These are phyloP conservation scores for Poicephalus gulielmi DNA, from an alignment of 2,113 vertebrate species.

Conservation along the genomic window DNA sequence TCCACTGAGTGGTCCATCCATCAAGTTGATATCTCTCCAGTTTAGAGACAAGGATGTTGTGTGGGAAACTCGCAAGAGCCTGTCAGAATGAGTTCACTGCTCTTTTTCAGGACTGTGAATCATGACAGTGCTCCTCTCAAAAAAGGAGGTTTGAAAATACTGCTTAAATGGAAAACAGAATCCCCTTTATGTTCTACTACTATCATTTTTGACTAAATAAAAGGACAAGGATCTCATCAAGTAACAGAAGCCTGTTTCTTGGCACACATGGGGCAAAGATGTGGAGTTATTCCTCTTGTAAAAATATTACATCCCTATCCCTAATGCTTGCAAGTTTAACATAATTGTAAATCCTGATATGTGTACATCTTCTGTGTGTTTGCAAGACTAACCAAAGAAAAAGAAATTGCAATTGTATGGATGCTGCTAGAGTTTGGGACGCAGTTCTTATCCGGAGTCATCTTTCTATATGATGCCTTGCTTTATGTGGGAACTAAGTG, in stretches of 20 bases:
- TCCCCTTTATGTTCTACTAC: background rate
- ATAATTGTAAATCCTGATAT: background rate
- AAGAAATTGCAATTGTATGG: background rate
- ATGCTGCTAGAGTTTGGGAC: background rate
- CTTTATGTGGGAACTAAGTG: background rate
- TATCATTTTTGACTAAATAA: background rate
- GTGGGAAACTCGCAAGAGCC: background rate
- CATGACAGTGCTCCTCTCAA: background rate
- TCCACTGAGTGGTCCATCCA: too few species aligned
- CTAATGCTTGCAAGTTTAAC: background rate
- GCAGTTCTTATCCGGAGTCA: background rate
- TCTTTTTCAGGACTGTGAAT: background rate
- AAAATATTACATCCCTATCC: background rate
- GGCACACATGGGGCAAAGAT: background rate
- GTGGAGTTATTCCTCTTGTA: background rate
- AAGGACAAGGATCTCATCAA: background rate
- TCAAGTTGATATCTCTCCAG: too few species aligned
- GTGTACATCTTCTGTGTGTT: background rate
- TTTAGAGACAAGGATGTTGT: too few species aligned
- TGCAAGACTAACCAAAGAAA: background rate
- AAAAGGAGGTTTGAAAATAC: background rate
- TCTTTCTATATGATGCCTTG: background rate
- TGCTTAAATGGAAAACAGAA: background rate
- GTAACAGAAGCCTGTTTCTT: background rate
- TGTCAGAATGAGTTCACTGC: background rate